Conservation (phyloP, 2,797 vertebrate species). For the Cossypha caffra region DNA sequence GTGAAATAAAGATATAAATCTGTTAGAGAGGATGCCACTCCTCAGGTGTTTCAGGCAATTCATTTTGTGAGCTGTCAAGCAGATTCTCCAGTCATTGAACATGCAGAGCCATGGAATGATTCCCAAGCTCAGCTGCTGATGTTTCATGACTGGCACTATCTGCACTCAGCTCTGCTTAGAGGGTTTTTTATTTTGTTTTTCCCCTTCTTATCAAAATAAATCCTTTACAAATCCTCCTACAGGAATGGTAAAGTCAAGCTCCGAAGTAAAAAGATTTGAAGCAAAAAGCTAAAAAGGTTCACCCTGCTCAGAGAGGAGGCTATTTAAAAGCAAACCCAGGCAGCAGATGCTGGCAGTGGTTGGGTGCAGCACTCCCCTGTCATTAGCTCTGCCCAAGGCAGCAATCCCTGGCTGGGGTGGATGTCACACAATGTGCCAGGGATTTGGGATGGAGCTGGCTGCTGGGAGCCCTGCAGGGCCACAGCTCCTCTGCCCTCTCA, state of each 20-base stretch:
- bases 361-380: slow-evolving; percentile 4
- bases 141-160: neutral
- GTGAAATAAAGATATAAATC: neutral
- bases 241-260: neutral
- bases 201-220: neutral
- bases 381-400: slow-evolving; percentile 21
- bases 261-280: neutral
- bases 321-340: neutral
- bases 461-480: neutral
- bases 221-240: neutral
- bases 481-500: neutral
- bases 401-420: neutral
- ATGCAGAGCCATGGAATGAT: neutral
- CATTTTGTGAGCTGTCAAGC: neutral
- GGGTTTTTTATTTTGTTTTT: rapidly evolving
- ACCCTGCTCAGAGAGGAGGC: neutral
- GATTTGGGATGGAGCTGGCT: neutral
- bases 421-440: neutral
- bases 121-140: neutral
- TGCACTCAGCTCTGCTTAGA: neutral
- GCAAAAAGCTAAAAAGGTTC: neutral
- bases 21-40: neutral
- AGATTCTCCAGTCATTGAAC: neutral
- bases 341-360: neutral
- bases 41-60: neutral